These are phyloP conservation scores for Pseudoips prasinana DNA, from an alignment of 2,888 invertebrate genomes.

Conservation along the genomic window DNA sequence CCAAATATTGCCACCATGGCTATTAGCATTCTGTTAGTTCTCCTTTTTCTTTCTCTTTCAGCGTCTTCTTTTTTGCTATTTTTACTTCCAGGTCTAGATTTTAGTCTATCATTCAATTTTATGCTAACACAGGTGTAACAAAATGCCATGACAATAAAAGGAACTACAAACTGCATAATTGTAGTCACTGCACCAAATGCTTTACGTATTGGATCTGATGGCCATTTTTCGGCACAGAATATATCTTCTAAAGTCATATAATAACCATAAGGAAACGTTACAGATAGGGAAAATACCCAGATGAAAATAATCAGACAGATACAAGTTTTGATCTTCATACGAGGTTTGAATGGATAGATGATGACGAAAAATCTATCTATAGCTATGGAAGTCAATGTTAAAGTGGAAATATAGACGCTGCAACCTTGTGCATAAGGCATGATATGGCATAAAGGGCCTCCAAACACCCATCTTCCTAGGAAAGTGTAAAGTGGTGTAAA, in stretches of 20 bases:
- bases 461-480: slow-evolving; percentile 92
- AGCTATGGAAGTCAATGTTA: slow-evolving; percentile 95
- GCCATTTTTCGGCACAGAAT: slow-evolving; percentile 90
- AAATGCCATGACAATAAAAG: slow-evolving; percentile 92
- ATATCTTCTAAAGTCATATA: slow-evolving; percentile 85
- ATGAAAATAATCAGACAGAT: slow-evolving; percentile 88
- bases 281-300: slow-evolving; percentile 89
- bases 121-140: slow-evolving; percentile 93
- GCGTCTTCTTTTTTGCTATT: slow-evolving; percentile 89
- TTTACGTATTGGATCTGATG: slow-evolving; percentile 86
- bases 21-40: slow-evolving; percentile 94
- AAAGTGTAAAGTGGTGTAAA: slow-evolving; percentile 95
- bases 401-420: slow-evolving; percentile 94
- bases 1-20: slow-evolving; percentile 95
- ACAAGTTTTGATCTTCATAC: slow-evolving; percentile 90
- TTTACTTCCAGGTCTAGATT: slow-evolving; percentile 87
- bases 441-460: slow-evolving; percentile 90
- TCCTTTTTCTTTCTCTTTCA: slow-evolving; percentile 89
- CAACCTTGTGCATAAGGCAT: slow-evolving; percentile 94
- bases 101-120: slow-evolving; percentile 87
- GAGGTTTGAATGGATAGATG: slow-evolving; percentile 91
- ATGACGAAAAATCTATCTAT: slow-evolving; percentile 95
- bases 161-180: slow-evolving; percentile 92
- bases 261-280: slow-evolving; percentile 93
- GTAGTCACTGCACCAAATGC: slow-evolving; percentile 90